Evolutionary conservation across 2,113 vertebrate genomes (phyloP), one percentile per base, ranked within the genome.

Genomic region (Malurus elegans): DNA sequence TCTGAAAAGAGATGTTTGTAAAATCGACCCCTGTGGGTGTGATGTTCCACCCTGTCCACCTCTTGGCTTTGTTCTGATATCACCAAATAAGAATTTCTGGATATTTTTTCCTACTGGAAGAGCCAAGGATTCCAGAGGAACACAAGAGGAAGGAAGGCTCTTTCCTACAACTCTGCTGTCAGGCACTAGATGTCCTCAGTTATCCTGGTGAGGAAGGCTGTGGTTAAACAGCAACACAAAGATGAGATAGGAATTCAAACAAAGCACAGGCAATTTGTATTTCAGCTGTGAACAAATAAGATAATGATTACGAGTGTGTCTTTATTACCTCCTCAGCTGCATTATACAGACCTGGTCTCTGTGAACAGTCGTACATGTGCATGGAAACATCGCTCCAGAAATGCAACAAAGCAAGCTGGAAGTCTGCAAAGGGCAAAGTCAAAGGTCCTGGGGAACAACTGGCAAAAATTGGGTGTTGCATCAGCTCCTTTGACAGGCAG

Each of bases 161-260:
- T 50, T 70, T 50, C 44, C 36, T 62, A 71, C 86, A 82, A 17
- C 73, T 54, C 71, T 40, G 29, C 57, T 23, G 14, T 4, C 4
- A 24, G 72, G 81, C 98, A 64, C 94, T 93, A 97, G 97, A 88
- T 93, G 98, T 81, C 98, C 96, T 80, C 97, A 13, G 57, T 20
- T 44, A 38, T 24, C 92, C 79, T 90, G 58, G 7, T 5, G 50
- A 89, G 61, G 48, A 83, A 82, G 26, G 53, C 67, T 34, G 57
- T 4, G 36, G 34, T 82, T 32, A 6, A 51, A 40, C 29, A 31
- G 67, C 70, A 66, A 25, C 38, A 14, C 44, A 6, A 7, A 64
- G 48, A 19, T 8, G 74, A 60, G 61, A 67, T 7, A 40, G 48
- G 54, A 73, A 76, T 16, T 42, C 50, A n/a, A 60, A 72, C 3